Evolutionary conservation across 2,113 vertebrate species (phyloP).

Genomic region (Trochalopteron elliotii): DNA sequence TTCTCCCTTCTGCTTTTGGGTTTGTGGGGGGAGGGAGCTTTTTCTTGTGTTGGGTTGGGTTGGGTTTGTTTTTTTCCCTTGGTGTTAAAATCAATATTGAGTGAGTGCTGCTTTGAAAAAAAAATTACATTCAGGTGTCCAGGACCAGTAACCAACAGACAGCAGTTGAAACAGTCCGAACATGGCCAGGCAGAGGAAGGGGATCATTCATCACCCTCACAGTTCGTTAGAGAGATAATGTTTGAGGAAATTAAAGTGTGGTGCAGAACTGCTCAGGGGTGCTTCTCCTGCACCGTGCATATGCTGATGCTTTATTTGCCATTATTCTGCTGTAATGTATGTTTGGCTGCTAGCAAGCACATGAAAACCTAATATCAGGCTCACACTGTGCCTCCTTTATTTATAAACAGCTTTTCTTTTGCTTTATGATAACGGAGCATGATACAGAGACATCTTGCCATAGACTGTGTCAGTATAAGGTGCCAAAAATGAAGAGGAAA

Average conservation of each 20-base stretch:
- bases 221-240: background rate
- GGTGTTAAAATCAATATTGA: background rate
- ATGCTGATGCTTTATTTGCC: background rate
- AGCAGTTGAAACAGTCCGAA: background rate
- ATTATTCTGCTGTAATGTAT: background rate
- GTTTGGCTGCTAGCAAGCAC: constrained; percentile 18
- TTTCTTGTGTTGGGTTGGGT: background rate
- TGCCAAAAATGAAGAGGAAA: constrained; percentile 9
- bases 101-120: background rate
- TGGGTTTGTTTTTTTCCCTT: background rate
- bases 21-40: rapidly evolving
- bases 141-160: background rate
- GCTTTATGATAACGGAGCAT: background rate
- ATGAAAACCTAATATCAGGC: background rate
- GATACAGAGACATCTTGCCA: constrained; percentile 26
- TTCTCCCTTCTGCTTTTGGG: background rate
- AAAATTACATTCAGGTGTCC: background rate
- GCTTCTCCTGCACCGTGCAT: background rate
- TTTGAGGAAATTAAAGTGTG: background rate
- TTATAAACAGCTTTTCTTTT: constrained; percentile 35
- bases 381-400: constrained; percentile 8
- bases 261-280: background rate
- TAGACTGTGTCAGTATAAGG: background rate
- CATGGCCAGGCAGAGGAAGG: background rate
- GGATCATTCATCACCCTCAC: background rate